Evolutionary conservation across 2,888 invertebrate genomes (phyloP).

Genomic region (Oscheius sp.): DNA sequence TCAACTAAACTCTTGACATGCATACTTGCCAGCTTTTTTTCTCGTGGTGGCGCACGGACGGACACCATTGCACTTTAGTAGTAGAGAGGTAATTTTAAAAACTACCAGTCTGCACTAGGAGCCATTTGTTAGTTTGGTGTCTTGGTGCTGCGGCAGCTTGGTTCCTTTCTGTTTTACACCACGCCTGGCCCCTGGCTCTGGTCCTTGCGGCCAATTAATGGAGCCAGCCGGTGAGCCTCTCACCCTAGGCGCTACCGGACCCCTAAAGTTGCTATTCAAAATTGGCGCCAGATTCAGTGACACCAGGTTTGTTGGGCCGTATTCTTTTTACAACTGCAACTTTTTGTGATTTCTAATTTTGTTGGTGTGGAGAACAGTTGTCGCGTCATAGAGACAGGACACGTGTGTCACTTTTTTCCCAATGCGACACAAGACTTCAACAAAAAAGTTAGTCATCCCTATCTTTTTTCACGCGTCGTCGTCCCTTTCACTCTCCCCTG

Average conservation of each 20-base stretch:
- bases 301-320: conserved; percentile 1
- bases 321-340: neutral
- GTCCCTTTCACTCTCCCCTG: conserved; percentile 6
- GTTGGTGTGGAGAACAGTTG: neutral
- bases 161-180: conserved; percentile 31
- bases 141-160: conserved; percentile 17
- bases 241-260: conserved; percentile 13
- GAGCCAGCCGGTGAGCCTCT: conserved; percentile 26
- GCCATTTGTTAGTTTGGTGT: conserved; percentile 21
- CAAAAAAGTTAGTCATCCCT: neutral
- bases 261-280: conserved; percentile 33
- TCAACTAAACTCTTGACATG: too few relatives aligned
- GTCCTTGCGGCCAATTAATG: conserved; percentile 32
- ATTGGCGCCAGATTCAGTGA: conserved; percentile 27
- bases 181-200: conserved; percentile 13
- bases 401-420: too few relatives aligned
- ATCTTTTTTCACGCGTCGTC: conserved; percentile 1
- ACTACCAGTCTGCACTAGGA: neutral
- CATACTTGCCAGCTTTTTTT: too few relatives aligned
- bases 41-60: too few relatives aligned
- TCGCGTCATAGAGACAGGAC: too few relatives aligned
- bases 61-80: too few relatives aligned
- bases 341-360: conserved; percentile 1
- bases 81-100: too few relatives aligned
- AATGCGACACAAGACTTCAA: neutral